Base-by-base conservation (phyloP, 92 coral and sea anemone genomes). In the Metridium senile region DNA sequence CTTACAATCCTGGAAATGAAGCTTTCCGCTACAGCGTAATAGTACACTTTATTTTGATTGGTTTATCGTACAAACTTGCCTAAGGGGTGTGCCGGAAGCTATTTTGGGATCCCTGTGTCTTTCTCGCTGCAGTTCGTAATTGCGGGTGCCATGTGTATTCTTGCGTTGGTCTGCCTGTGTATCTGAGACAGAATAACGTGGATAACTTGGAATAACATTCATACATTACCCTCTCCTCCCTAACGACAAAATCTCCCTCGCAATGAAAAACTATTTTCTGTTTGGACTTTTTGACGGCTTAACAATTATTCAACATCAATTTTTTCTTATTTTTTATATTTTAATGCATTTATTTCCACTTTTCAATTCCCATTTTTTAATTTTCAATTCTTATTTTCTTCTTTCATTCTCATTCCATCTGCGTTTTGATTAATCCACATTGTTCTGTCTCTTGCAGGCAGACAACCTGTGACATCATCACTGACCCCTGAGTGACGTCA, bases 361-460 rank as follows among this genome's bases (percentile, higher is more conserved):
- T 53, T 28, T 28, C 47, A 17, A 20, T 27, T 31, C 20, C 32
- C 33, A 28, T n/a, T 22, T 2, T 19, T 20, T 13, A 0, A 18
- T 39, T 68, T 34, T 11, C 27, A 2, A 0, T 25, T 9, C 11
- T 70, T 13, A 8, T 33, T 57, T 58, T 66, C 31, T 26, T 19
- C 27, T 58, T 57, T 58, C 63, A 28, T 73, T 58, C 26, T 25
- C 66, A 21, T 54, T 21, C 33, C 65, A 72, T 72, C 29, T 61
- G 54, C 52, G 22, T 51, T 16, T 53, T 54, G 68, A 89, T 92
- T 94, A 89, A 94, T 94, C 97, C 98, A 87, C 98, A 89, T 80
- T 91, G 97, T 94, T 94, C 98, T 92, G 94, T 92, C 95, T 94
- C 95, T 94, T 94, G 86, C 93, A 94, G 98, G 98, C 97, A 89